Conservation (phyloP, 2,888 invertebrate genomes). For the Campaea margaritaria region DNA sequence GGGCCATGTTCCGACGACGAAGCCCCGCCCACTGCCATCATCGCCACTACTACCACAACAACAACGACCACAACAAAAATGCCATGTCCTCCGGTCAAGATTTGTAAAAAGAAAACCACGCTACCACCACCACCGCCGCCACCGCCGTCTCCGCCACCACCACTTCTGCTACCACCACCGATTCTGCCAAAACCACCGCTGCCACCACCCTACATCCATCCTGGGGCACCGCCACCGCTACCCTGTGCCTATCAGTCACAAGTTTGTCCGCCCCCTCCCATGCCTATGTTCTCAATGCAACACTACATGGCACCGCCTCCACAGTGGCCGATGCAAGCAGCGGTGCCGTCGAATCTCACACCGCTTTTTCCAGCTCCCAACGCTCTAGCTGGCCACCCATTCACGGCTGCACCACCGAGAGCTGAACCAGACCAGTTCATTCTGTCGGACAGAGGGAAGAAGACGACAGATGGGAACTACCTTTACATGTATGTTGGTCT, state of each 20-base stretch:
- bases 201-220: neutral
- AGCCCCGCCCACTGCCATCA: conserved; percentile 28
- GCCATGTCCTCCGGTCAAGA: conserved; percentile 37
- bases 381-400: neutral
- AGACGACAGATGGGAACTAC: conserved; percentile 38
- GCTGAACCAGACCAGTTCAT: no score
- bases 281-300: conserved; percentile 6
- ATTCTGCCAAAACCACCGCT: no score
- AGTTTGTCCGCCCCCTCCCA: no score
- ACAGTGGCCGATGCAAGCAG: neutral
- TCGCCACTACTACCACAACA: conserved; percentile 20
- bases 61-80: conserved; percentile 3
- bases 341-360: neutral
- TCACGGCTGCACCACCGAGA: no score
- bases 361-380: neutral
- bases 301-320: neutral
- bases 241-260: no score
- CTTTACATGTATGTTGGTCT: conserved; percentile 63
- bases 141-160: conserved; percentile 15
- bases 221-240: no score
- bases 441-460: no score
- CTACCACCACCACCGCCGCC: conserved; percentile 7
- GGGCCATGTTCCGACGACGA: conserved; percentile 38
- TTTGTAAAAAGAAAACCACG: conserved; percentile 17
- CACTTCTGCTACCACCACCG: neutral